These are phyloP conservation scores for Oreochromis grahami DNA, from an alignment of 2,797 vertebrate species.

Conservation along the genomic window DNA sequence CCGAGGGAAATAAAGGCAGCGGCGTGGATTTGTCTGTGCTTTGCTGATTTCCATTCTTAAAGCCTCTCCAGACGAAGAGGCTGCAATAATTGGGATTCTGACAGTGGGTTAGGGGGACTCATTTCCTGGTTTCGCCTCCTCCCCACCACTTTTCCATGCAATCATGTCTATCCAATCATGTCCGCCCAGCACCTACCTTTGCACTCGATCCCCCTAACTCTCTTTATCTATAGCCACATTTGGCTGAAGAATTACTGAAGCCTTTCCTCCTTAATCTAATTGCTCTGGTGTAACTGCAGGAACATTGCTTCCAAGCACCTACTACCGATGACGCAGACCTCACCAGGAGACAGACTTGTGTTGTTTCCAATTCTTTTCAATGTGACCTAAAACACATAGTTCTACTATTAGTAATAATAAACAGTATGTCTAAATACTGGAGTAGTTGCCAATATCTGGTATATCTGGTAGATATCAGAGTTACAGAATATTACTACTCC, in stretches of 20 bases:
- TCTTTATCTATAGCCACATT: constrained; percentile 53
- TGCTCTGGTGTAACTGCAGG: constrained; percentile 35
- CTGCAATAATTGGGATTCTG: constrained; percentile 67
- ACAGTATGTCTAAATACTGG: background rate
- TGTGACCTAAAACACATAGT: background rate
- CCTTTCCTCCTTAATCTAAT: constrained; percentile 58
- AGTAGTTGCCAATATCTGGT: background rate
- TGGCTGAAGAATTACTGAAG: constrained; percentile 43
- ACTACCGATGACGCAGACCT: constrained; percentile 1
- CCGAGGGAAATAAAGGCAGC: constrained; percentile 70
- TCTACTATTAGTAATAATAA: background rate
- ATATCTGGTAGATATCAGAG: background rate
- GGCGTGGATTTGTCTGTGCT: constrained; percentile 50
- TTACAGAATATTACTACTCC: background rate
- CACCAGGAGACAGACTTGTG: background rate
- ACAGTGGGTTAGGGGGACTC: constrained; percentile 55
- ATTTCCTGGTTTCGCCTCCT: constrained; percentile 57
- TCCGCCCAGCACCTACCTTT: constrained; percentile 42
- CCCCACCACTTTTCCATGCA: constrained; percentile 43
- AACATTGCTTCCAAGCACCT: constrained; percentile 8
- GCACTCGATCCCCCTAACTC: constrained; percentile 46
- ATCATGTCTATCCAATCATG: constrained; percentile 57
- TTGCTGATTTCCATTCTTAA: constrained; percentile 62
- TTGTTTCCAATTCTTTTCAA: background rate
- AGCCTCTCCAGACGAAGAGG: constrained; percentile 62